phyloP scores from a whole-genome alignment of 2,797 vertebrate genomes.

The Tiaroga cobitis region DNA sequence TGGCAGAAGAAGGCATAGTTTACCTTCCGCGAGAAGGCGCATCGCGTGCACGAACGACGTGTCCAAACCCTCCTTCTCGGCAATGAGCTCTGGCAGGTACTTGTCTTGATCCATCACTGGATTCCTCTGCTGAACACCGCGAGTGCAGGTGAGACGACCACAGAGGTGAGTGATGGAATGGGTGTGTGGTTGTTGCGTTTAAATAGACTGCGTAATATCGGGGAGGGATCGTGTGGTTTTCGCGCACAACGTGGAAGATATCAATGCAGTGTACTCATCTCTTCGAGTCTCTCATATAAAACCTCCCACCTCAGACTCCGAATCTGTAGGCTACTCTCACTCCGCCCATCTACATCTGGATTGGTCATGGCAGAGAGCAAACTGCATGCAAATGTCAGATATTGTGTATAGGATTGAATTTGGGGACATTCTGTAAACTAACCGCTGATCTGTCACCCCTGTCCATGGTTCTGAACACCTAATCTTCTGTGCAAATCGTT shows the following conservation, averaged over 20 bases:
- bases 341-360: conserved; percentile 73
- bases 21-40: conserved; percentile 93
- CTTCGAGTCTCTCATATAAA: conserved; percentile 71
- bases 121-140: conserved; percentile 70
- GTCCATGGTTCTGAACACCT: conserved; percentile 41
- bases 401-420: conserved; percentile 28
- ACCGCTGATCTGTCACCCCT: conserved; percentile 2
- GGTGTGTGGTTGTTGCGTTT: conserved; percentile 58
- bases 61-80: conserved; percentile 92
- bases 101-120: conserved; percentile 90
- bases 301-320: conserved; percentile 70
- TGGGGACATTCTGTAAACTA: neutral
- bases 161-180: conserved; percentile 67
- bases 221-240: conserved; percentile 48
- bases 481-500: neutral
- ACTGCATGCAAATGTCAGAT: conserved; percentile 61
- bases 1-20: conserved; percentile 48
- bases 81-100: conserved; percentile 93
- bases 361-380: conserved; percentile 71
- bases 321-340: conserved; percentile 61
- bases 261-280: conserved; percentile 76
- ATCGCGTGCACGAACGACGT: conserved; percentile 92
- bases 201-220: conserved; percentile 56
- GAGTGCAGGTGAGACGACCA: conserved; percentile 73
- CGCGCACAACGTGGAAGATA: conserved; percentile 55